phyloP scores from a whole-genome alignment of 2,888 invertebrate genomes.

The Pyrrhosoma nymphula region DNA sequence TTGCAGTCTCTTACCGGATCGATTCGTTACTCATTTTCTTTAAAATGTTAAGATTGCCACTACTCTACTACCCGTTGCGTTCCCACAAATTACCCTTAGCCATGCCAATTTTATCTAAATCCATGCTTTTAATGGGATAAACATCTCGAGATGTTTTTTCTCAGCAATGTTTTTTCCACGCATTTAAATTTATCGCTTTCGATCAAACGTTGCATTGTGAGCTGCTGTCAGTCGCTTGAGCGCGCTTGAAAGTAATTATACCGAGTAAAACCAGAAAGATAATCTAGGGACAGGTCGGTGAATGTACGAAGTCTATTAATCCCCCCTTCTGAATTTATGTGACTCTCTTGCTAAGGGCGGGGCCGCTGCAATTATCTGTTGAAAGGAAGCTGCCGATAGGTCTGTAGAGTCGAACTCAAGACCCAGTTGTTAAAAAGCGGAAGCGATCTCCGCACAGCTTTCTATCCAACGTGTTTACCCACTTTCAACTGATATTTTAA shows the following conservation, averaged over 20 bases:
- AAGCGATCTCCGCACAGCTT: neutral
- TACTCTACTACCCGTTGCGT: neutral
- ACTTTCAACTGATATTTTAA: neutral
- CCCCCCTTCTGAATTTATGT: neutral
- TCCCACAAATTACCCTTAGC: neutral
- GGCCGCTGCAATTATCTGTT: neutral
- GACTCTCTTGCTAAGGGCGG: slow-evolving; percentile 14
- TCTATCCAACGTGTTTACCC: neutral
- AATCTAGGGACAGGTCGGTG: slow-evolving; percentile 6
- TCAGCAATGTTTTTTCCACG: neutral
- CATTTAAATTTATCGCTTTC: neutral
- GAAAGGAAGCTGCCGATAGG: slow-evolving; percentile 22
- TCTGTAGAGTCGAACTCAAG: slow-evolving; percentile 19
- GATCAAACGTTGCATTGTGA: neutral
- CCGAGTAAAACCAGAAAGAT: neutral
- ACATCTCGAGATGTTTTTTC: neutral
- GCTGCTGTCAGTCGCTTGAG: neutral
- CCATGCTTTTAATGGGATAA: neutral
- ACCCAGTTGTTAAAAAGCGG: neutral
- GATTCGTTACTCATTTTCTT: neutral
- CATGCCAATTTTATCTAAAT: neutral
- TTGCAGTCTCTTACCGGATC: neutral
- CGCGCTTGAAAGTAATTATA: neutral
- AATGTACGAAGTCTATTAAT: slow-evolving; percentile 14
- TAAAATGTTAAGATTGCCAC: neutral